Evolutionary conservation across 2,888 invertebrate species (phyloP).

Genomic region (Cryptus armator): DNA sequence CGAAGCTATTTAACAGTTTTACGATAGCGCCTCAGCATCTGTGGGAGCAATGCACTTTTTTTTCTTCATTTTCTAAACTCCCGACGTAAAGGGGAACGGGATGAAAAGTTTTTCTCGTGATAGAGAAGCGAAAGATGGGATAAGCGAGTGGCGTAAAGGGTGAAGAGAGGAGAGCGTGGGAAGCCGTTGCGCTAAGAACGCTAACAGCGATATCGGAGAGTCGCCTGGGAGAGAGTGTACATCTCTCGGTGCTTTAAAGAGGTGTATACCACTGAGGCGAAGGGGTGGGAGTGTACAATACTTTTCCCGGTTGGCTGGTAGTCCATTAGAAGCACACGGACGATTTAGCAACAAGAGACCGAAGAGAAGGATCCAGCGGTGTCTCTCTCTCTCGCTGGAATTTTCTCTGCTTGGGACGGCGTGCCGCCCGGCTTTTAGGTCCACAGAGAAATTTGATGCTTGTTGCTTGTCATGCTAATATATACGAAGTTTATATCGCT

Average conservation of each 20-base stretch:
- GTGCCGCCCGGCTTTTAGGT: slow-evolving; percentile 79
- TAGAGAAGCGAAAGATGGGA: slow-evolving; percentile 35
- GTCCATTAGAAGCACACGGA: slow-evolving; percentile 84
- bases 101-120: slow-evolving; percentile 36
- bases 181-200: neutral
- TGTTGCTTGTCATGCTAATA: slow-evolving; percentile 84
- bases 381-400: slow-evolving; percentile 50
- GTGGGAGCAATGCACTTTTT: neutral
- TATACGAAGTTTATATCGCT: slow-evolving; percentile 75
- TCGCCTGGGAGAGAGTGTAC: neutral
- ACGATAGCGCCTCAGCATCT: slow-evolving; percentile 3
- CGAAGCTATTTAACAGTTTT: slow-evolving; percentile 11
- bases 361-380: slow-evolving; percentile 52
- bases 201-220: slow-evolving; percentile 6
- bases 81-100: neutral
- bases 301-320: slow-evolving; percentile 75
- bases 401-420: slow-evolving; percentile 56
- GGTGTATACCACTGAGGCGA: neutral
- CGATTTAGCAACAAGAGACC: slow-evolving; percentile 80
- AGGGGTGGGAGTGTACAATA: slow-evolving; percentile 70
- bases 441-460: slow-evolving; percentile 82
- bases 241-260: slow-evolving; percentile 14
- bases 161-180: neutral
- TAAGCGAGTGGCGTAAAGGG: slow-evolving; percentile 15
- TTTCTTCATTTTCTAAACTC: neutral